Evolutionary conservation across 2,888 invertebrate species (phyloP).

Genomic region (Noctua pronuba): DNA sequence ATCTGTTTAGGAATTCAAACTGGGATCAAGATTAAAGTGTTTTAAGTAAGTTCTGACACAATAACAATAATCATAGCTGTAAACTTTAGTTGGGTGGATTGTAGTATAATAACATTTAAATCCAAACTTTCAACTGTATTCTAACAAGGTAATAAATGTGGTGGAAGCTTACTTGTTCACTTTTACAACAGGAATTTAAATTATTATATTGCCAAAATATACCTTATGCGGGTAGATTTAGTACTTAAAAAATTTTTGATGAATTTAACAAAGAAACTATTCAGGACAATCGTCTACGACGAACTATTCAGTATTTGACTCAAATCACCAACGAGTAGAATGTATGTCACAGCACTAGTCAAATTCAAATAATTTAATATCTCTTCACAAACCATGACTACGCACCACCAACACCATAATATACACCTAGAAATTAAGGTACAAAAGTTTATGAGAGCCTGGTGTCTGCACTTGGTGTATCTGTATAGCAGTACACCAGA

Average conservation of each 20-base stretch:
- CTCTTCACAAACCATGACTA: too few species aligned
- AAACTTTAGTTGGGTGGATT: slow-evolving; percentile 32
- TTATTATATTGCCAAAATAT: neutral
- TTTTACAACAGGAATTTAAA: slow-evolving; percentile 32
- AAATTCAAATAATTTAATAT: too few species aligned
- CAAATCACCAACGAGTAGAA: neutral
- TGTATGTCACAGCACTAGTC: neutral
- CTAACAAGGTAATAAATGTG: slow-evolving; percentile 39
- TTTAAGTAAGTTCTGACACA: slow-evolving; percentile 45
- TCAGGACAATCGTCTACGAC: neutral
- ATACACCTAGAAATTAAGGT: too few species aligned
- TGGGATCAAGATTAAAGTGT: slow-evolving; percentile 46
- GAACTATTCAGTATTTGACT: neutral
- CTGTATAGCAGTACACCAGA: too few species aligned
- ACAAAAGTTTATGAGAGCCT: too few species aligned
- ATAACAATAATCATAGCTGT: slow-evolving; percentile 55
- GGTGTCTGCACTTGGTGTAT: too few species aligned
- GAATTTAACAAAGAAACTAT: neutral
- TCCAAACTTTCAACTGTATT: slow-evolving; percentile 43
- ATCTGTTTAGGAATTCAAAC: slow-evolving; percentile 43
- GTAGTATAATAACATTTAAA: slow-evolving; percentile 53
- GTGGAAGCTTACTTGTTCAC: neutral
- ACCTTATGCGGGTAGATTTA: neutral
- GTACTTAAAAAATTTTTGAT: neutral
- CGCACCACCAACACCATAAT: too few species aligned